These are phyloP conservation scores for Pseudois nayaur DNA, from an alignment of 2,113 vertebrate species.

Conservation along the genomic window DNA sequence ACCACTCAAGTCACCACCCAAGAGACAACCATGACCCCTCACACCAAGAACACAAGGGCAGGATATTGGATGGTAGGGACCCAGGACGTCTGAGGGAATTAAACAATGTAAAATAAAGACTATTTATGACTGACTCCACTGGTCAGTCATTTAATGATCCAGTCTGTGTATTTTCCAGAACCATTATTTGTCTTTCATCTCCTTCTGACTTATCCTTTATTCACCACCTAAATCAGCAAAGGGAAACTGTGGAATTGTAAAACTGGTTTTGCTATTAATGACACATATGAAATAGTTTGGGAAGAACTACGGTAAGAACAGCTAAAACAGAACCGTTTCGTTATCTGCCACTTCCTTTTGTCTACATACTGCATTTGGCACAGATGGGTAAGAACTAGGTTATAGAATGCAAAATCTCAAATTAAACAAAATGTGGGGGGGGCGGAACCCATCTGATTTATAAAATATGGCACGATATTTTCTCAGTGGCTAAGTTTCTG, in stretches of 20 bases:
- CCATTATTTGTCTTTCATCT: not conserved
- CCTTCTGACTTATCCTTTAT: not conserved
- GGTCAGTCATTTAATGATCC: not conserved
- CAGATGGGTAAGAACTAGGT: not conserved
- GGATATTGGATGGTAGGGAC: fast-evolving
- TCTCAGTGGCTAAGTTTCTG: not conserved
- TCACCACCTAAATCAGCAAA: not conserved
- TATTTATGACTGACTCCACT: not conserved
- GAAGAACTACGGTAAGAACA: not conserved
- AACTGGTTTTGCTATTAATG: not conserved
- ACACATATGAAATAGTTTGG: not conserved
- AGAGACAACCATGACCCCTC: not conserved
- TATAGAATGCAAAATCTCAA: not conserved
- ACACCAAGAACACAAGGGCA: not conserved
- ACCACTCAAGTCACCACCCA: not conserved
- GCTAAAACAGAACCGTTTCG: not conserved
- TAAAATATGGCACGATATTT: not conserved
- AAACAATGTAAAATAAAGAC: not conserved
- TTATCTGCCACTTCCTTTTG: not conserved
- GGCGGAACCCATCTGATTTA: fast-evolving
- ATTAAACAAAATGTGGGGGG: not conserved
- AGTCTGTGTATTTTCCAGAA: not conserved
- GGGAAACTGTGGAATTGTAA: not conserved
- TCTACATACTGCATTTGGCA: not conserved
- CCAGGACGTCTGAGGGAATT: not conserved